Evolutionary conservation across 2,113 vertebrate genomes (phyloP).

Genomic region (Alouatta palliata): DNA sequence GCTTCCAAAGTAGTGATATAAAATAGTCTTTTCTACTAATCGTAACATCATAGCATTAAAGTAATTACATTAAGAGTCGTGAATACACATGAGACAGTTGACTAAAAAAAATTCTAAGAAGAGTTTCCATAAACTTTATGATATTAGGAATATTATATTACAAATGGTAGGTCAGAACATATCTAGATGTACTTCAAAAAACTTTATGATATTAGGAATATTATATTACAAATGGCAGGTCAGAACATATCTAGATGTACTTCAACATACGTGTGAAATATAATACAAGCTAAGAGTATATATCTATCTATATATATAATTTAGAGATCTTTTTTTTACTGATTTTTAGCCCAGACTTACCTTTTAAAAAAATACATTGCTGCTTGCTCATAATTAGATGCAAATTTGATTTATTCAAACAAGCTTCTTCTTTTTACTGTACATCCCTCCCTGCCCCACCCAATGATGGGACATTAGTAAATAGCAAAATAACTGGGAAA

Average conservation of each 20-base stretch:
- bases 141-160: not conserved
- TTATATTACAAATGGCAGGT: not conserved
- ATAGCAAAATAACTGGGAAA: not conserved
- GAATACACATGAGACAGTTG: not conserved
- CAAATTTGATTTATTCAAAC: not conserved
- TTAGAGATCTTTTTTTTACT: not conserved
- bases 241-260: not conserved
- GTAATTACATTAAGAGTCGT: not conserved
- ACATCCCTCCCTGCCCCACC: not conserved
- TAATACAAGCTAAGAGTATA: not conserved
- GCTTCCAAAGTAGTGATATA: not conserved
- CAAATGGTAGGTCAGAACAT: not conserved
- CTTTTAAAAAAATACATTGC: fast-evolving
- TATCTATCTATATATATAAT: too few species aligned
- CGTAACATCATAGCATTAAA: not conserved
- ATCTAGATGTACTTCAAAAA: not conserved
- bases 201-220: not conserved
- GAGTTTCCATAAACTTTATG: not conserved
- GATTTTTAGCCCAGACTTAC: too few species aligned
- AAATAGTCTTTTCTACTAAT: not conserved
- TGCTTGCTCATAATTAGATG: not conserved
- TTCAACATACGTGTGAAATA: not conserved
- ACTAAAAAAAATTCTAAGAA: not conserved
- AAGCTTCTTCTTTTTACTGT: not conserved
- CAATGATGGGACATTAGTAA: not conserved